Evolutionary conservation across 2,113 vertebrate species (phyloP).

Genomic region (Felis chaus): DNA sequence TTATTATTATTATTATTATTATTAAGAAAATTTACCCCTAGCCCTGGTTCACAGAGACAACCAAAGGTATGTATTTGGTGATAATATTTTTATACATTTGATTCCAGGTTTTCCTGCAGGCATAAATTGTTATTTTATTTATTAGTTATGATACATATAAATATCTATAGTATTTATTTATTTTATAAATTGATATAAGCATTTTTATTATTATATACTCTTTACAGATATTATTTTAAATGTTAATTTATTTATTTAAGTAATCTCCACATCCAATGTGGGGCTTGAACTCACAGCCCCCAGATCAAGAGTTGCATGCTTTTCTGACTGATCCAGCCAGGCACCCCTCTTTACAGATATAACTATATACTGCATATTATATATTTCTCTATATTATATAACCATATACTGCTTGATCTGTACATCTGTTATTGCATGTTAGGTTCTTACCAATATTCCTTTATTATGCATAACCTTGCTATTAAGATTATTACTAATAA

Average conservation of each 20-base stretch:
- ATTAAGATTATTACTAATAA: neutral
- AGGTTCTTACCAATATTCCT: neutral
- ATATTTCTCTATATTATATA: neutral
- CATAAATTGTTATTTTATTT: neutral
- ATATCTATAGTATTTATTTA: neutral
- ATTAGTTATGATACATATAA: slow-evolving; percentile 18
- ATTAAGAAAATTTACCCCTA: neutral
- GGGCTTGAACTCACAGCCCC: neutral
- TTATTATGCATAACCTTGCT: neutral
- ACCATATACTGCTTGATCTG: neutral
- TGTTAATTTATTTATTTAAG: neutral
- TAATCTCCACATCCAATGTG: neutral
- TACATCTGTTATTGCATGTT: neutral
- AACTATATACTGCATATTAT: neutral
- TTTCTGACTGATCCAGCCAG: neutral
- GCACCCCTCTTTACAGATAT: neutral
- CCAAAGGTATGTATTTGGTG: neutral
- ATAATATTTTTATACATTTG: neutral
- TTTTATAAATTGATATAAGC: neutral
- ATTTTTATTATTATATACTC: neutral
- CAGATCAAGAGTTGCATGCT: neutral
- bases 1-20: neutral
- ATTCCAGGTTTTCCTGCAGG: neutral
- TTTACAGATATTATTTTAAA: neutral
- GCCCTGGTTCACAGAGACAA: neutral